phyloP scores from a whole-genome alignment of 2,888 invertebrate species.

The Scrobipalpa costella region DNA sequence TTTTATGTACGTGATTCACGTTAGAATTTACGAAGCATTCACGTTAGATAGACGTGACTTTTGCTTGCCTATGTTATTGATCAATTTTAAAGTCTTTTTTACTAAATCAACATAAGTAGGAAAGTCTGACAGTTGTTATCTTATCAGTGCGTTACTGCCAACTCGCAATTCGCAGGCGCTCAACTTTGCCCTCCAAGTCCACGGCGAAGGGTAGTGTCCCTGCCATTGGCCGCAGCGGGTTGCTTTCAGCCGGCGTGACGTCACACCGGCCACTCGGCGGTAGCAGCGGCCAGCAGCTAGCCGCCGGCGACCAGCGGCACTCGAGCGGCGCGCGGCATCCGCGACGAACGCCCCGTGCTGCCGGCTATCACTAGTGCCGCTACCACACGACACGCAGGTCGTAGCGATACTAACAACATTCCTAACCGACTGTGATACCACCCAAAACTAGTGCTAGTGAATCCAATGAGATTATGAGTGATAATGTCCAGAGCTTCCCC shows the following conservation, averaged over 20 bases:
- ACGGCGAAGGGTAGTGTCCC: slow-evolving; percentile 1
- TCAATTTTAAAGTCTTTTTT: no score
- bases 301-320: background rate
- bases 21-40: no score
- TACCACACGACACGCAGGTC: background rate
- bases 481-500: slow-evolving; percentile 67
- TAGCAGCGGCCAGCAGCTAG: background rate
- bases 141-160: background rate
- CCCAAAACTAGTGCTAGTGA: slow-evolving; percentile 22
- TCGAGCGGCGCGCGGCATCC: background rate
- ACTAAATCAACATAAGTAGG: background rate
- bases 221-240: background rate
- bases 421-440: slow-evolving; percentile 24
- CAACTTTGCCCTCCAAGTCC: background rate
- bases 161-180: background rate
- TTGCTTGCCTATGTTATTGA: no score
- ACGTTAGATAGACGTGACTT: no score
- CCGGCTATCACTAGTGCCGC: no score
- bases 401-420: slow-evolving; percentile 4
- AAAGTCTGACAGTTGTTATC: background rate
- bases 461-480: slow-evolving; percentile 33
- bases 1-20: no score
- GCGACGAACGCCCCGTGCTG: slow-evolving; percentile 9
- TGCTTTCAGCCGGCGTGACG: slow-evolving; percentile 13
- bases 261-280: background rate